A percentile compares a stretch with the other conserved stretches of the same genome.
phyloP scores from a whole-genome alignment of 2,797 vertebrate species.

The Geotrypetes seraphini region DNA sequence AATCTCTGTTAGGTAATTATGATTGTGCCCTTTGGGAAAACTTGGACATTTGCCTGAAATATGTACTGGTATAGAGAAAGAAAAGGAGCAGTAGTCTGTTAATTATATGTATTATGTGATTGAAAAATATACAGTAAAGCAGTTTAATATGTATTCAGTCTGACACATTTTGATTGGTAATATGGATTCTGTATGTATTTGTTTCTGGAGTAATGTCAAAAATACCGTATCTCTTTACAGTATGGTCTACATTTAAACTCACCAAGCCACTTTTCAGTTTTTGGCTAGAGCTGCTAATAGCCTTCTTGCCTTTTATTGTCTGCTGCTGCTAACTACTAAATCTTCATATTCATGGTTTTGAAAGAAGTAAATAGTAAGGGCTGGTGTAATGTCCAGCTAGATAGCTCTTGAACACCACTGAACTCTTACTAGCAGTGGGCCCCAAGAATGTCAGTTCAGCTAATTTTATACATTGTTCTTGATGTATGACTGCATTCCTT shows the following conservation, averaged over 20 bases:
- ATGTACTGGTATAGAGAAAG: accelerated
- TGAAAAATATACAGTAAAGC: accelerated
- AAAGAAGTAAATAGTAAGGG: too few species aligned
- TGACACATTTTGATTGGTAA: neutral
- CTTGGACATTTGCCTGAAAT: accelerated
- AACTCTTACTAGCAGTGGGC: too few species aligned
- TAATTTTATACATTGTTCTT: too few species aligned
- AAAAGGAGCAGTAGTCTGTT: accelerated
- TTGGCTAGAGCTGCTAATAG: neutral
- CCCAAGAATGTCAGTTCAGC: too few species aligned
- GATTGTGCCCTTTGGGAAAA: neutral
- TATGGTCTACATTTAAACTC: accelerated
- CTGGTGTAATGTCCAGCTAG: too few species aligned
- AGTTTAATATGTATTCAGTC: neutral
- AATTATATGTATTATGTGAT: neutral
- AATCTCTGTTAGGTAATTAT: accelerated
- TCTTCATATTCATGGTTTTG: too few species aligned
- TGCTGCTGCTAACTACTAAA: too few species aligned
- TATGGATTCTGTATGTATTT: accelerated
- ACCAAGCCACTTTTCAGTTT: neutral
- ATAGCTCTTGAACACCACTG: too few species aligned
- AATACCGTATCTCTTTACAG: neutral
- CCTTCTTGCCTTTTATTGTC: neutral
- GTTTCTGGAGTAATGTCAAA: too few species aligned
- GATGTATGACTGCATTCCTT: too few species aligned